Percentiles rank a stretch among this genome's conserved stretches.
These are phyloP conservation scores for Hydrocynus forskahlii DNA, from an alignment of 2,797 vertebrate species.

Conservation along the genomic window DNA sequence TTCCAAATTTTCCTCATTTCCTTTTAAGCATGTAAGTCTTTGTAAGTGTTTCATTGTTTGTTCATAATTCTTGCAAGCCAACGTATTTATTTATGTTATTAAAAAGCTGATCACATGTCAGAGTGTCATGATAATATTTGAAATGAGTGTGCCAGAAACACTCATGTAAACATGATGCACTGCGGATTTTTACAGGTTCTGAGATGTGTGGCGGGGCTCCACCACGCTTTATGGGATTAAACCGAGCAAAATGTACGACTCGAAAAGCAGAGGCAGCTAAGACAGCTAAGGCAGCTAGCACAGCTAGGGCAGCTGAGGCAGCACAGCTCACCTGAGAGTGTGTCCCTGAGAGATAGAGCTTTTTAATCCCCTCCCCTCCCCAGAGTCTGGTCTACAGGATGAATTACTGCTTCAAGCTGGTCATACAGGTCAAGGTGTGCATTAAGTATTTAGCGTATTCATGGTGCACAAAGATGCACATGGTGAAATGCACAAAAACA, in stretches of 20 bases:
- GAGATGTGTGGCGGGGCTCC: constrained; percentile 10
- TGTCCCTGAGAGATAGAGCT: constrained; percentile 54
- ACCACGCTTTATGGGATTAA: constrained; percentile 30
- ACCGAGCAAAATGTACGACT: constrained; percentile 13
- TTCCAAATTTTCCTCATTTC: neutral
- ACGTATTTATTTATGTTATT: neutral
- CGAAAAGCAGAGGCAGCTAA: constrained; percentile 7
- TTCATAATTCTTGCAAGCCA: neutral
- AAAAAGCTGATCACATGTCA: neutral
- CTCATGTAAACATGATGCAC: constrained; percentile 10
- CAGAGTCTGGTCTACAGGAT: constrained; percentile 15
- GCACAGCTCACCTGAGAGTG: constrained; percentile 35
- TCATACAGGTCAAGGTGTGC: neutral
- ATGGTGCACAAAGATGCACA: neutral
- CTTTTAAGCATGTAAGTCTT: too few species aligned
- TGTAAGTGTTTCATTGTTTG: neutral
- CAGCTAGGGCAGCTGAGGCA: neutral
- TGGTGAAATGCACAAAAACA: neutral
- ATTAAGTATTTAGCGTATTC: constrained; percentile 7
- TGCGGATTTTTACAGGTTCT: neutral
- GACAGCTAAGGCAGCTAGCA: neutral
- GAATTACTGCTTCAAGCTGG: constrained; percentile 36
- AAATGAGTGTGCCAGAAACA: neutral
- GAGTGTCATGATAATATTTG: neutral
- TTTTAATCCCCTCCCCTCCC: constrained; percentile 44